Evolutionary conservation across 2,797 vertebrate genomes (phyloP).

Genomic region (Nyctibius grandis): DNA sequence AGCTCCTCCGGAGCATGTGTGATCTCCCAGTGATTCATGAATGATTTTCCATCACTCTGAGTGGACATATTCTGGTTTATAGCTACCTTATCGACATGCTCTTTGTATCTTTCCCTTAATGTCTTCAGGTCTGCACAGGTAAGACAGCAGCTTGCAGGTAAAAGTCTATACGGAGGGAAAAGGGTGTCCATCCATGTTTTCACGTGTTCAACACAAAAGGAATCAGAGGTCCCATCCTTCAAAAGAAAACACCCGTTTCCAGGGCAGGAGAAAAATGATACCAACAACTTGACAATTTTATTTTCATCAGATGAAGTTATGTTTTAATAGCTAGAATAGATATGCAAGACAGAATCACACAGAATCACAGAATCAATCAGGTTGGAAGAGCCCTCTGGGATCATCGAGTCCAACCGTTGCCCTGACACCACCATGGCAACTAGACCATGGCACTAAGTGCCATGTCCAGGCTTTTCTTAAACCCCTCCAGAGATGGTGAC

Average conservation of each 20-base stretch:
- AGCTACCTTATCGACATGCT: background rate
- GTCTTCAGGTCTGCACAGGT: background rate
- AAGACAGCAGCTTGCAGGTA: background rate
- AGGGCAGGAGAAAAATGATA: background rate
- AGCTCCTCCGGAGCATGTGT: background rate
- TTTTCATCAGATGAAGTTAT: background rate
- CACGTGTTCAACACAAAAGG: background rate
- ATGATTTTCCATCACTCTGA: background rate
- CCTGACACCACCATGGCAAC: too few species aligned
- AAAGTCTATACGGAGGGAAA: background rate
- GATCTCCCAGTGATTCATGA: background rate
- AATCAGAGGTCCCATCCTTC: background rate
- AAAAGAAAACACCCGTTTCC: background rate
- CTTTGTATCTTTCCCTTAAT: background rate
- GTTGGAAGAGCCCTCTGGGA: too few species aligned
- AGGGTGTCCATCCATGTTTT: rapidly evolving
- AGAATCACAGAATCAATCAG: too few species aligned
- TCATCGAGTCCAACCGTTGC: too few species aligned
- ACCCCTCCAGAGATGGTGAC: too few species aligned
- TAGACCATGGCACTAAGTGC: too few species aligned
- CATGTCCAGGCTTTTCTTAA: too few species aligned
- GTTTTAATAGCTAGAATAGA: background rate
- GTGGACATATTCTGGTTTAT: background rate
- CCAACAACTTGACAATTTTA: background rate
- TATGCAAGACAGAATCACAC: too few species aligned